Evolutionary conservation across 2,113 vertebrate genomes (phyloP).

Genomic region (Eubucco bourcierii): DNA sequence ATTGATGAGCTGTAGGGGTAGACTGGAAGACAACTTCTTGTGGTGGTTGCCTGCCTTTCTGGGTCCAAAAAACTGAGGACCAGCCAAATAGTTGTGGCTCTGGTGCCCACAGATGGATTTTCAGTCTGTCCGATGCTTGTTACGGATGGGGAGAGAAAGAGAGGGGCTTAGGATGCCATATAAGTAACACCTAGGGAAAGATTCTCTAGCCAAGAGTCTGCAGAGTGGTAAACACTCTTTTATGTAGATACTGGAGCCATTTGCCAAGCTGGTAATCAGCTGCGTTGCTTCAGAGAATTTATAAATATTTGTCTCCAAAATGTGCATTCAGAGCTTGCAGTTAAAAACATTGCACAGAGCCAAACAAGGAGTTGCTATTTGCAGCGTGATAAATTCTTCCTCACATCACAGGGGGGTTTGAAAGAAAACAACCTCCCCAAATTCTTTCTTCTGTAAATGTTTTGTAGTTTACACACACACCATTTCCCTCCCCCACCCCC

Average conservation of each 20-base stretch:
- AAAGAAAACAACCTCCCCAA: neutral
- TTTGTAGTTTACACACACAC: neutral
- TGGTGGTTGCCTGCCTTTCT: neutral
- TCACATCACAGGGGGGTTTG: neutral
- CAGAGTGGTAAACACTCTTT: neutral
- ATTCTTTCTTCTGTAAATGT: neutral
- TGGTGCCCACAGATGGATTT: neutral
- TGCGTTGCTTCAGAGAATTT: conserved; percentile 1
- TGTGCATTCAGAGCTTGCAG: neutral
- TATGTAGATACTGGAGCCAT: neutral
- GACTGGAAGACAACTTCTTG: neutral
- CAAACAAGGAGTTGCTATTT: neutral
- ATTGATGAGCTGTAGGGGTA: neutral
- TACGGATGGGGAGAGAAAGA: neutral
- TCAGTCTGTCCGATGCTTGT: neutral
- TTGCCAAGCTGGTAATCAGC: conserved; percentile 11
- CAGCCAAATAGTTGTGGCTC: neutral
- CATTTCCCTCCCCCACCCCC: neutral
- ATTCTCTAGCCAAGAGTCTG: neutral
- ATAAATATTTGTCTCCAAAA: conserved; percentile 28
- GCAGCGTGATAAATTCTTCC: neutral
- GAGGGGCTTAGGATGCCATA: neutral
- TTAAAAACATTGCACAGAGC: neutral
- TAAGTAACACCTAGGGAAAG: neutral
- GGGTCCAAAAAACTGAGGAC: neutral